phyloP scores from a whole-genome alignment of 2,113 vertebrate genomes.

The Hydrochoerus hydrochaeris region DNA sequence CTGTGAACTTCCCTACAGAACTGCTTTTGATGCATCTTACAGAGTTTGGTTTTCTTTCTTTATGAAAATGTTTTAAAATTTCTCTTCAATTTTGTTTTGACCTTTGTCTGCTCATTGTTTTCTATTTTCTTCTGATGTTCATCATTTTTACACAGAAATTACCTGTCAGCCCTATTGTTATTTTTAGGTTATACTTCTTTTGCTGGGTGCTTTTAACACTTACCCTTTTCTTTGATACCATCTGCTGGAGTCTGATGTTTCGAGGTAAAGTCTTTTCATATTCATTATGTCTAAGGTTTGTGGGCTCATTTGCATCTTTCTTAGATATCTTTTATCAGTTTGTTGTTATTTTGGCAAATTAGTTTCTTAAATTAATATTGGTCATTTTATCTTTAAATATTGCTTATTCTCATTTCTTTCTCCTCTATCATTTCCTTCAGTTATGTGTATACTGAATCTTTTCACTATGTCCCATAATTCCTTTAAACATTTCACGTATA shows the following conservation, averaged over 20 bases:
- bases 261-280: background rate
- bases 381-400: background rate
- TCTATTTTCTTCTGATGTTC: background rate
- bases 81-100: background rate
- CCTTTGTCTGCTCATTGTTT: background rate
- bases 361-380: background rate
- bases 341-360: background rate
- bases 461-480: background rate
- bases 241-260: background rate
- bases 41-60: background rate
- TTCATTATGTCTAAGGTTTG: background rate
- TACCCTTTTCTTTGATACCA: background rate
- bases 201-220: background rate
- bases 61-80: background rate
- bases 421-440: background rate
- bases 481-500: background rate
- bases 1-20: background rate
- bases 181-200: background rate
- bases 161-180: background rate
- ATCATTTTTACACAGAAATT: background rate
- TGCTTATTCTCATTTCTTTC: background rate
- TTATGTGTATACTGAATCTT: background rate
- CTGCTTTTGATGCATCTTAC: background rate
- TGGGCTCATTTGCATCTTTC: background rate
- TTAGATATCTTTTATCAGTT: background rate